Evolutionary conservation across 2,888 invertebrate genomes (phyloP).

Genomic region (Synanthedon tipuliformis): DNA sequence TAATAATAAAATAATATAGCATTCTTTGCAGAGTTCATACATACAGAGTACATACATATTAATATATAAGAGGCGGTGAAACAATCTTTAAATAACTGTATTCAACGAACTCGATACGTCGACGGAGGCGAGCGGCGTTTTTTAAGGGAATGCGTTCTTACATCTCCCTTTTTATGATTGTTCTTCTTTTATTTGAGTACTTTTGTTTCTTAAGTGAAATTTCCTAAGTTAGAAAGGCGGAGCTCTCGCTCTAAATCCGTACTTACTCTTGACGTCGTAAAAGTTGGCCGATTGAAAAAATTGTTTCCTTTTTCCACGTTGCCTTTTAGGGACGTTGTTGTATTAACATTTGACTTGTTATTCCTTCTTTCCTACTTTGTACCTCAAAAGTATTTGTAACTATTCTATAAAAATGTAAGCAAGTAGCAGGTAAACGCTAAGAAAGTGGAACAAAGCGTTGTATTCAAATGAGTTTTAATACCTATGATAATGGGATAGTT

Average conservation of each 20-base stretch:
- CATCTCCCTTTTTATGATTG: conserved; percentile 64
- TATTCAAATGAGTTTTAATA: neutral
- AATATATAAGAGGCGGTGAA: no score
- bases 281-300: conserved; percentile 62
- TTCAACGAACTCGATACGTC: neutral
- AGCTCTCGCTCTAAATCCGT: conserved; percentile 58
- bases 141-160: conserved; percentile 46
- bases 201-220: conserved; percentile 68
- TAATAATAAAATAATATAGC: no score
- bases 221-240: conserved; percentile 58
- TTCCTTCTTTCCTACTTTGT: neutral
- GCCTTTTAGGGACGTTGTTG: conserved; percentile 11
- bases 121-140: conserved; percentile 20
- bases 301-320: conserved; percentile 27
- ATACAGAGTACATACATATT: no score
- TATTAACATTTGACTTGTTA: conserved; percentile 11
- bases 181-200: conserved; percentile 68
- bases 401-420: neutral
- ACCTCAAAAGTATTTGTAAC: neutral
- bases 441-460: neutral
- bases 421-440: neutral
- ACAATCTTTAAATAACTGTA: neutral
- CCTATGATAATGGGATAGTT: conserved; percentile 6
- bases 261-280: conserved; percentile 58
- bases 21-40: no score